These are phyloP conservation scores for Cyanoderma ruficeps DNA, from an alignment of 2,113 vertebrate species.

Conservation along the genomic window DNA sequence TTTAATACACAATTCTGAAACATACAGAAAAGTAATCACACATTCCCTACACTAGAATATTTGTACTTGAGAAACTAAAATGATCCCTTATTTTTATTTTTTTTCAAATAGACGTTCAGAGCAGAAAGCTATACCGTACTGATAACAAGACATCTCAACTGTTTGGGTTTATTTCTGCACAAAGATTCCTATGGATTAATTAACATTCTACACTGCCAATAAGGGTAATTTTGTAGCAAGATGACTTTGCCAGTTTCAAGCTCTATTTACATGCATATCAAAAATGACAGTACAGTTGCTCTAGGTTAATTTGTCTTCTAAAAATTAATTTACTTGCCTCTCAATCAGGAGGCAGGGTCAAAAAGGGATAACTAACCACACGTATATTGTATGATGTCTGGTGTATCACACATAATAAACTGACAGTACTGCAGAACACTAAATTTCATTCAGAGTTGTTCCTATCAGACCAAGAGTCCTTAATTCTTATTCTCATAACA, in stretches of 20 bases:
- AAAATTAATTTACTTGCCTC: slow-evolving; percentile 37
- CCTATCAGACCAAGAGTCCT: not conserved
- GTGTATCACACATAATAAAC: not conserved
- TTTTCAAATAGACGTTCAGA: not conserved
- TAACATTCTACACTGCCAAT: slow-evolving; percentile 43
- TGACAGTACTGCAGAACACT: slow-evolving; percentile 17
- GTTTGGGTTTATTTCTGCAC: slow-evolving; percentile 26
- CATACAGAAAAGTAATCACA: slow-evolving; percentile 50
- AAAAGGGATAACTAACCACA: not conserved
- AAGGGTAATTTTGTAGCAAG: slow-evolving; percentile 1
- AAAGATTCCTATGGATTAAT: slow-evolving; percentile 6
- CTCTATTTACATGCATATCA: slow-evolving; percentile 46
- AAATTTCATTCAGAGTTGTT: not conserved
- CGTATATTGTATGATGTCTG: not conserved
- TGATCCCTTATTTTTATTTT: slow-evolving; percentile 28
- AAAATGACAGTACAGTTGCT: slow-evolving; percentile 16
- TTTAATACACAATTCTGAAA: slow-evolving; percentile 60
- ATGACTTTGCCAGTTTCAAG: not conserved
- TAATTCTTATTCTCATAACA: not conserved
- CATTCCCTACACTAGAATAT: slow-evolving; percentile 25
- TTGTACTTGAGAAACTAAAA: slow-evolving; percentile 38
- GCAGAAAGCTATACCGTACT: slow-evolving; percentile 27
- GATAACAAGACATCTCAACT: not conserved
- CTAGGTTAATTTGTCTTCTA: not conserved
- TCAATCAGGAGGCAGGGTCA: slow-evolving; percentile 21